These are phyloP conservation scores for Scolopax bukidnonensis DNA, from an alignment of 2,797 vertebrate genomes.

Conservation along the genomic window DNA sequence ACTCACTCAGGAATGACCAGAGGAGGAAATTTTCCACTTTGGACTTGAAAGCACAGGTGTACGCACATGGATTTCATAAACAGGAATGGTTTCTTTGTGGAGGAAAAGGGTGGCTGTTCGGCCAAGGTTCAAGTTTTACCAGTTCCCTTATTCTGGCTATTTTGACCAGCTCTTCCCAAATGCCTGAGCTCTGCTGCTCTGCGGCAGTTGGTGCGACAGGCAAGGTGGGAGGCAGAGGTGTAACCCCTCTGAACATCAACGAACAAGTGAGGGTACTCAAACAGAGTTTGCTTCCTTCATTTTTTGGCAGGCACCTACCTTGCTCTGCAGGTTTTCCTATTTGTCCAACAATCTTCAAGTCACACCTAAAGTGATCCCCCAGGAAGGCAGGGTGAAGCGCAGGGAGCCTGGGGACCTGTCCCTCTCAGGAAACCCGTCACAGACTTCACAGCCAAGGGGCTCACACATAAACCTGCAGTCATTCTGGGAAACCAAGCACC, in stretches of 20 bases:
- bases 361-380: neutral
- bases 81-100: neutral
- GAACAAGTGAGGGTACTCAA: neutral
- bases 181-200: neutral
- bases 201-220: rapidly evolving
- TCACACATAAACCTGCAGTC: neutral
- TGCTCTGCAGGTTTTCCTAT: conserved; percentile 12
- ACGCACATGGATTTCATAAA: neutral
- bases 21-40: neutral
- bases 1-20: neutral
- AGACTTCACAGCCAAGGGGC: neutral
- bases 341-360: neutral
- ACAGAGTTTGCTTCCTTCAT: neutral
- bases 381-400: neutral
- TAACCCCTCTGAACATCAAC: neutral
- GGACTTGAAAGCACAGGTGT: neutral
- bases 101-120: neutral
- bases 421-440: neutral
- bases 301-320: neutral
- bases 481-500: neutral
- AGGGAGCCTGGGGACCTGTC: neutral
- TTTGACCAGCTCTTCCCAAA: neutral
- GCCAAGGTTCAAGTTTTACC: neutral
- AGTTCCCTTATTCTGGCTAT: neutral
- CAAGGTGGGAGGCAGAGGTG: neutral